Conservation (phyloP, 2,113 vertebrate species). For the Terrapene triunguis region DNA sequence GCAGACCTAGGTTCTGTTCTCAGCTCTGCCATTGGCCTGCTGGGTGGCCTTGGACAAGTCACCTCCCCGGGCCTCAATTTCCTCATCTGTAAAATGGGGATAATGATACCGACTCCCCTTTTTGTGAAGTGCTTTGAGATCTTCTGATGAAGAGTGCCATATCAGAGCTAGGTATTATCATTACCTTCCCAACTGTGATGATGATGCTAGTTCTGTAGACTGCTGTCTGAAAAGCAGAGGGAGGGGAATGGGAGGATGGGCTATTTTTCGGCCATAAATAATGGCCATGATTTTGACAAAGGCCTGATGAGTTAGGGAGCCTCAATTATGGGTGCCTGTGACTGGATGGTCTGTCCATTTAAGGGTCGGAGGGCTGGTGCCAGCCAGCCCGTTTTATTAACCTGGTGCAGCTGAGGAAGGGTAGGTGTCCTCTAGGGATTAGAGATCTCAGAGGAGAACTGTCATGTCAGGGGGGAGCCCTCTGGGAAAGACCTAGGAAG, state of each 20-base stretch:
- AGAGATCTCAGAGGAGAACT: neutral
- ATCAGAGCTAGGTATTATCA: neutral
- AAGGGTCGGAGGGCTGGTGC: neutral
- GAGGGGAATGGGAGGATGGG: neutral
- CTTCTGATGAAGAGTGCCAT: neutral
- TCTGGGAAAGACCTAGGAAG: neutral
- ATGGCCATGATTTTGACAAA: neutral
- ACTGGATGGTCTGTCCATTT: neutral
- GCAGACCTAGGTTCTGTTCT: neutral
- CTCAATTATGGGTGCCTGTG: neutral
- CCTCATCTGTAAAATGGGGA: neutral
- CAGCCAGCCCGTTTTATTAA: neutral
- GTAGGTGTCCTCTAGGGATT: neutral
- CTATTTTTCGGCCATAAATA: neutral
- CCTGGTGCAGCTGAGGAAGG: neutral
- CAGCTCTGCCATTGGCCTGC: neutral
- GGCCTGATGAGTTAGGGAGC: neutral
- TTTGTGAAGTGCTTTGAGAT: neutral
- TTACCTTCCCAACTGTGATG: conserved; percentile 33
- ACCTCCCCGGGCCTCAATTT: neutral
- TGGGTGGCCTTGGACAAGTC: neutral
- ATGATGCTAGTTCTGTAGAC: conserved; percentile 6
- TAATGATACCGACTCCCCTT: neutral
- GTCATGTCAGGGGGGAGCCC: neutral
- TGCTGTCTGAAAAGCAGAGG: neutral